Evolutionary conservation across 2,888 invertebrate genomes (phyloP), one percentile per base, ranked within the genome.

Genomic region (Eupithecia subfuscata): DNA sequence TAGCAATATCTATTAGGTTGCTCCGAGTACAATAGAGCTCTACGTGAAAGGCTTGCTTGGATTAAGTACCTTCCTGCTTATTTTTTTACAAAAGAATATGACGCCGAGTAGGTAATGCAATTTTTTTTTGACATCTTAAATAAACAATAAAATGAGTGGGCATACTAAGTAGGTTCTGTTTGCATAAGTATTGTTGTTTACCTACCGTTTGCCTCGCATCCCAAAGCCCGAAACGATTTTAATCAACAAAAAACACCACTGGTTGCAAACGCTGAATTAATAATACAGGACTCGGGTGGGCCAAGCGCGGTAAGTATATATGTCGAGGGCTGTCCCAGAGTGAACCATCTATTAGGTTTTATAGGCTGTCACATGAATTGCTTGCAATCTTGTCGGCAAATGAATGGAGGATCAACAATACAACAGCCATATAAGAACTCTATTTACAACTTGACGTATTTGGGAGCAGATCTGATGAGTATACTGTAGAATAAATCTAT

Each of bases 241-340:
- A 78, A 78, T 78, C 75, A 78, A 78, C 77, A 77, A 75, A 76
- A 78, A 78, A 75, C 75, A 75, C 69, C 30, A 69, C 25, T 60
- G 68, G 67, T 43, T 65, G 68, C 70, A 56, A 65, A 69, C 45
- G 45, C 73, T 75, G 73, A 75, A 78, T 78, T 71, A 75, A 70
- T 75, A 73, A 77, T 75, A 64, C 64, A 71, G 25, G 63, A 56
- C 30, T 48, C 45, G 70, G 37, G 37, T 25, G n/a, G 67, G 68
- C 63, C 63, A 69, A 70, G 48, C 69, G 34, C 18, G 25, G 70
- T 48, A 64, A 3, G 30, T 2, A 37, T 8, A 37, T 45, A 9
- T 65, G 45, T 45, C 22, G 52, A 73, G 45, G 65, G 68, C 6
- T 70, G 75, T 14, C 71, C 73, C n/a, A 60, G 40, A 70, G 65